Percentiles rank a stretch among this genome's conserved stretches.
Evolutionary conservation across 2,113 vertebrate genomes (phyloP).

Genomic region (Pelusios castaneus): DNA sequence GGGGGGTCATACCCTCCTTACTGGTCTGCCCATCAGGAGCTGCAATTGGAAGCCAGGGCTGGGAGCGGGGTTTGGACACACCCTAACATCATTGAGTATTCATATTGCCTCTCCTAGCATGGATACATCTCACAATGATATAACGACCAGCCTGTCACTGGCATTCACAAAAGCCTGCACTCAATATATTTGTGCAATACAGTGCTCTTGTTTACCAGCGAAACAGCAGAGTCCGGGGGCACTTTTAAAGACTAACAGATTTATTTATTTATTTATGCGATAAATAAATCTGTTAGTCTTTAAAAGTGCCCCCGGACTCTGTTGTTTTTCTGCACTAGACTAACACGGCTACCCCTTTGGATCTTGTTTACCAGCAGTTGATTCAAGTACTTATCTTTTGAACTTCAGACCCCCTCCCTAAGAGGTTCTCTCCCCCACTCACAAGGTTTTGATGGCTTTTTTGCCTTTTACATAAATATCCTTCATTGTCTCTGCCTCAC

Average conservation of each 20-base stretch:
- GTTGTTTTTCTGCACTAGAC: no score
- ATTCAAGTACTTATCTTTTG: background rate
- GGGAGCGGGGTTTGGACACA: background rate
- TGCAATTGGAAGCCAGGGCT: no score
- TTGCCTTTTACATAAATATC: background rate
- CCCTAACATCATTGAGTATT: background rate
- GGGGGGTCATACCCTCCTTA: no score
- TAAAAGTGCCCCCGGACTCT: no score
- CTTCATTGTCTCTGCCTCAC: background rate
- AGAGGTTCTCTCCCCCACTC: no score
- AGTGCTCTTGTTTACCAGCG: background rate
- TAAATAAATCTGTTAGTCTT: no score
- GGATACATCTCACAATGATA: background rate
- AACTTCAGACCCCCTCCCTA: background rate
- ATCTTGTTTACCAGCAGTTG: background rate
- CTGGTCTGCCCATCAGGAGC: no score
- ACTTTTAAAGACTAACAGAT: no score
- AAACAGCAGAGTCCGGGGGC: no score
- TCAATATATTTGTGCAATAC: background rate
- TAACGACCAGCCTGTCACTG: background rate
- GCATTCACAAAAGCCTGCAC: background rate
- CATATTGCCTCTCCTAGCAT: background rate
- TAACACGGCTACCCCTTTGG: no score
- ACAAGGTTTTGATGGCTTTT: background rate
- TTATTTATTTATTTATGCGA: no score